Evolutionary conservation across 2,888 invertebrate genomes (phyloP), one percentile per base, ranked within the genome.

Genomic region (Aphidius colemani): DNA sequence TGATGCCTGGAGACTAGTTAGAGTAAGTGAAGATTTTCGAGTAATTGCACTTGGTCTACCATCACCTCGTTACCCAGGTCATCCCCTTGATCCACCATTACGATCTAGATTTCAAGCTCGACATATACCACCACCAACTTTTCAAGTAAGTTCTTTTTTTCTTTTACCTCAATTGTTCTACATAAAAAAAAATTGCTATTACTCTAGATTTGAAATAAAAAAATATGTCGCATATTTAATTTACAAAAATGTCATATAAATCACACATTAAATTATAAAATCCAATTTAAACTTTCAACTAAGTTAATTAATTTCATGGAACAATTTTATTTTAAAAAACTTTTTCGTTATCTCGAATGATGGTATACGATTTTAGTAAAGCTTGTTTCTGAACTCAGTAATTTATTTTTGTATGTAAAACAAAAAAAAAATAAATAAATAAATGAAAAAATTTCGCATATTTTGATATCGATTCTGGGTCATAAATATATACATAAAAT

Each of bases 31-130:
- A 80, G 89, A 94, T 75, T 98, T 98, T 83, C 87, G 96, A 53
- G 95, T 96, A 8, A 91, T 97, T 61, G 96, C 96, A 0, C 84
- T 97, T n/a, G 96, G 96, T 1, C 78, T 96, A 66, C 96, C 96
- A 0, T 91, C 95, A 10, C 94, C 95, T 39, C 85, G 90, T 60
- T 96, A 95, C 82, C 87, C 88, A 58, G 98, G 98, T 6, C 95
- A 97, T 81, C 95, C 97, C 0, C 85, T 98, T 45, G 98, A 98
- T 85, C 98, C 98, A 30, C 98, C 98, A 0, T 85, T 98, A 43
- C 85, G 98, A 61, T 97, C 97, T 0, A 86, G 98, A 65, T 98
- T 98, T 82, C 98, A 98, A 83, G 96, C 95, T 0, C 86, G 95
- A 78, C 92, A 96, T 82, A 87, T 98, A 67, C 85, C 88, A 60